These are phyloP conservation scores for Anhinga anhinga DNA, from an alignment of 2,113 vertebrate species.

Conservation along the genomic window DNA sequence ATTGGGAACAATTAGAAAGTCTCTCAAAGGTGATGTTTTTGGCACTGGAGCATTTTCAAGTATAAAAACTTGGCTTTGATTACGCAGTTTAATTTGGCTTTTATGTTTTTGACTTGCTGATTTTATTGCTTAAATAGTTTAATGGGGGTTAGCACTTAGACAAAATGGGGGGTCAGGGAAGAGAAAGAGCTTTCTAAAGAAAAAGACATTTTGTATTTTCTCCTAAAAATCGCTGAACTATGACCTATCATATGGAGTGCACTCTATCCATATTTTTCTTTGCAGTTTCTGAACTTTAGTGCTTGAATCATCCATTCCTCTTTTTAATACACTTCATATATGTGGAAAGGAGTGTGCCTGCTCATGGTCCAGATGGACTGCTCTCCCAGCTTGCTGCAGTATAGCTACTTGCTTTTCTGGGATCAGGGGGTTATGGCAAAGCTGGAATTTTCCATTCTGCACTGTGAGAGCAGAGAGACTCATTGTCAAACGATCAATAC, in stretches of 20 bases:
- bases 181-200: background rate
- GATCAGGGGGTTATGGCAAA: background rate
- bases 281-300: background rate
- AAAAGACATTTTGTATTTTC: background rate
- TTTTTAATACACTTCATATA: background rate
- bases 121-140: background rate
- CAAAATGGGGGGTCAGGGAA: background rate
- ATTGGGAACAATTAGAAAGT: background rate
- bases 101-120: background rate
- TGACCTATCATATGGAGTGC: background rate
- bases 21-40: background rate
- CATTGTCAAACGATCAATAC: conserved; percentile 33
- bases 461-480: background rate
- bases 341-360: background rate
- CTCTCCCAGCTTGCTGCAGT: background rate
- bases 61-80: background rate
- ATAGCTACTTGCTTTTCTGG: background rate
- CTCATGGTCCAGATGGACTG: background rate
- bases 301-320: background rate
- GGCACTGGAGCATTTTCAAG: background rate
- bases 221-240: background rate
- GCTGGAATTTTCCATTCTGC: conserved; percentile 64
- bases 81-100: background rate
- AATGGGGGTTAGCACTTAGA: background rate
- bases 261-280: background rate